Evolutionary conservation across 2,888 invertebrate genomes (phyloP), one percentile per base, ranked within the genome.

Genomic region (Drosophila buzzatii): DNA sequence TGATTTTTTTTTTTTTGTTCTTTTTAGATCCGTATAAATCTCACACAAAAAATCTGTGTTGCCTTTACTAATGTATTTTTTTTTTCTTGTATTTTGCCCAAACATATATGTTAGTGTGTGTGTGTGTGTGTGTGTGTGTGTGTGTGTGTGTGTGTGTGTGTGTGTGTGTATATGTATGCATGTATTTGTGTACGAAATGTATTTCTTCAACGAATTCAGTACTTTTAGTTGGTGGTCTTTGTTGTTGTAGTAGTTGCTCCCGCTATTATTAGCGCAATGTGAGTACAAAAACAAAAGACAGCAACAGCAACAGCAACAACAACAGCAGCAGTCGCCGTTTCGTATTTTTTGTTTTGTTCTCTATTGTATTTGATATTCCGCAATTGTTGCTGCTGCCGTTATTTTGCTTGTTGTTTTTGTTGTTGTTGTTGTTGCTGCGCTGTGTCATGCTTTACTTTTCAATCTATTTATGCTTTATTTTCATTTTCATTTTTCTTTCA

Each of bases 201-300:
- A 64, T 74, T 71, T 69, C 71, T 79, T 65, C 56, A 65, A 57
- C 55, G 59, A 65, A 79, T 82, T 79, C 76, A 70, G 83, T 80
- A 80, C 83, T 82, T 81, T 62, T 70, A 73, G 66, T 64, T 75
- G 35, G 20, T 75, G 42, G 41, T 62, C 41, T 45, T 44, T 59
- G 73, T 65, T 71, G 65, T 58, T 67, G 65, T 73, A 59, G 79
- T 68, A 67, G 84, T 69, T 72, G 87, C 67, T 67, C 56, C 75
- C 73, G 87, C 84, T 84, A 84, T 84, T 87, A 84, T 84, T 84
- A 84, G 84, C 79, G 88, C 84, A 84, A 83, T 83, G 89, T 65
- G 80, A 66, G 76, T 82, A 70, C 76, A 69, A 68, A 70, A 70
- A 69, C 69, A 70, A 79, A 66, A 81, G 42, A 55, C 51, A 70